These are phyloP conservation scores for Xiphydria camelus DNA, from an alignment of 2,888 invertebrate genomes.

Conservation along the genomic window DNA sequence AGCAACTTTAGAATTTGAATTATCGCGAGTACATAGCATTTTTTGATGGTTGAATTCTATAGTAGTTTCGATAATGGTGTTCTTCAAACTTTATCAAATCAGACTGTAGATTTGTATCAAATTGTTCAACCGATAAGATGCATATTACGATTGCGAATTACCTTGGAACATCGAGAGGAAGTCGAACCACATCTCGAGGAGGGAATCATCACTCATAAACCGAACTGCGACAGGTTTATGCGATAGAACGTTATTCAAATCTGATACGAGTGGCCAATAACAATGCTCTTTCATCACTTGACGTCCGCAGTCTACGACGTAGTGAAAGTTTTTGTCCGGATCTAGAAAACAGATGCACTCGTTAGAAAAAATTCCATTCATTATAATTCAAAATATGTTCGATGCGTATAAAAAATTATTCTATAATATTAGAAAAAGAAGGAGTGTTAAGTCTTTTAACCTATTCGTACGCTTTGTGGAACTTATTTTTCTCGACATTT, in stretches of 20 bases:
- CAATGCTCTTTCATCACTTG: constrained; percentile 97
- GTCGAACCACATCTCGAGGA: constrained; percentile 96
- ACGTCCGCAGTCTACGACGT: constrained; percentile 89
- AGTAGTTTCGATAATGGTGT: too few species aligned
- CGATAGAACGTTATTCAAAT: constrained; percentile 93
- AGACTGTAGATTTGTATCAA: too few species aligned
- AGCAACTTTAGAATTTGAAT: too few species aligned
- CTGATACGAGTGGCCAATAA: constrained; percentile 97
- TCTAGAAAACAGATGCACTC: constrained; percentile 57
- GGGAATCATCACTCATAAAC: constrained; percentile 84
- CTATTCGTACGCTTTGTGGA: too few species aligned
- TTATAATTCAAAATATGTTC: background rate
- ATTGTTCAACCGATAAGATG: too few species aligned
- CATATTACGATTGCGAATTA: too few species aligned
- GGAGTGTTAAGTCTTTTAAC: too few species aligned
- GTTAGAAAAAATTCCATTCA: background rate
- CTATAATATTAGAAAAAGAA: constrained; percentile 1
- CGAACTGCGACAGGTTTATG: constrained; percentile 88
- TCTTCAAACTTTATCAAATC: too few species aligned
- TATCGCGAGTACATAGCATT: too few species aligned
- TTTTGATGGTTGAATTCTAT: too few species aligned
- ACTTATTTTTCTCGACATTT: background rate
- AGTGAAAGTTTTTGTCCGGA: constrained; percentile 79
- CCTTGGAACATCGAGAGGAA: constrained; percentile 94
- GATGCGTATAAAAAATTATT: background rate